phyloP scores from a whole-genome alignment of 2,888 invertebrate species.

The Drosophila meridiana region DNA sequence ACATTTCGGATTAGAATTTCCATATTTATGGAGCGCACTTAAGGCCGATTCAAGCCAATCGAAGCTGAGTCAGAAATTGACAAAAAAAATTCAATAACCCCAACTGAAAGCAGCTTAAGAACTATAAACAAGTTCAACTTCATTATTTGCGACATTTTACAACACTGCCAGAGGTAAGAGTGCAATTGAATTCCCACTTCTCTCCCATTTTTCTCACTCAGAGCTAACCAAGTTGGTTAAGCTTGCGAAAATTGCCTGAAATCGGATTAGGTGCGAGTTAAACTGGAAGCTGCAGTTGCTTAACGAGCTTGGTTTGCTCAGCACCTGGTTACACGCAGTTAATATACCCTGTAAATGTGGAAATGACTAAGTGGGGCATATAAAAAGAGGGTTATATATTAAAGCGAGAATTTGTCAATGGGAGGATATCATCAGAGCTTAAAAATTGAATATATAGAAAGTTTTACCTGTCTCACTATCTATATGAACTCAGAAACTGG shows the following conservation, averaged over 20 bases:
- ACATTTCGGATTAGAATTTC: conserved; percentile 40
- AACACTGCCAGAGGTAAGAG: not conserved
- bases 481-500: not conserved
- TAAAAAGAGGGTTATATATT: not conserved
- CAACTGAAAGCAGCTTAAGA: not conserved
- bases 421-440: no score
- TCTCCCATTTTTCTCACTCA: conserved; percentile 4
- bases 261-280: conserved; percentile 43
- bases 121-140: not conserved
- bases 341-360: conserved; percentile 17
- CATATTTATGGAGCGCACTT: not conserved
- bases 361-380: not conserved
- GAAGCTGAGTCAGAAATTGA: not conserved
- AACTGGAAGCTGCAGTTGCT: conserved; percentile 36
- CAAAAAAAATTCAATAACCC: not conserved
- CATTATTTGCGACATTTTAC: not conserved
- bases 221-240: conserved; percentile 27
- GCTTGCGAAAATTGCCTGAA: conserved; percentile 39
- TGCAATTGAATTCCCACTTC: not conserved
- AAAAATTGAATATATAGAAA: not conserved
- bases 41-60: not conserved
- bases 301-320: conserved; percentile 21
- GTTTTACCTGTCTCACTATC: not conserved
- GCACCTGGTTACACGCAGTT: conserved; percentile 12
- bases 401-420: not conserved